Conservation (phyloP, 2,888 invertebrate species). For the Cataglyphis rosenhaueri region DNA sequence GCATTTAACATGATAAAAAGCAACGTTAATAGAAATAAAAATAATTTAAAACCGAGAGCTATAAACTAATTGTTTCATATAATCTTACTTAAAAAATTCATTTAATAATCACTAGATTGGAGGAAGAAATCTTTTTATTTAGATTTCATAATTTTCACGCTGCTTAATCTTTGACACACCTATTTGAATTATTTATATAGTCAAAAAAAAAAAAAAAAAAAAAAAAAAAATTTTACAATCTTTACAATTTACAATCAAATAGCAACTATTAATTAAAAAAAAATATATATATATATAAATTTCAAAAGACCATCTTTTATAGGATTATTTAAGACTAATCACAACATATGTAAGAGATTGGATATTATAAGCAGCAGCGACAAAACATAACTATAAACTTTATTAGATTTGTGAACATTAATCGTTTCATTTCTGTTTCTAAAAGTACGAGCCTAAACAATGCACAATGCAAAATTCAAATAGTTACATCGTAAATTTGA, state of each 20-base stretch:
- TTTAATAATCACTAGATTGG: background rate
- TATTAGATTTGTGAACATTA: background rate
- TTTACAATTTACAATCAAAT: background rate
- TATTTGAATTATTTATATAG: conserved; percentile 15
- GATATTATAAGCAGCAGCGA: background rate
- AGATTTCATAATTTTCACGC: background rate
- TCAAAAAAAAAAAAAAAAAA: background rate
- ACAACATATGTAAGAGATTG: background rate
- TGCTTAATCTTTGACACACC: background rate
- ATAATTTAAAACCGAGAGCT: background rate
- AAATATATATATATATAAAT: background rate
- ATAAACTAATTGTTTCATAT: background rate
- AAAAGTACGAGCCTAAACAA: background rate
- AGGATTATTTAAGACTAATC: background rate
- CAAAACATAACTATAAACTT: background rate
- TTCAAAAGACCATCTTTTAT: background rate
- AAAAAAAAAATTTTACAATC: background rate
- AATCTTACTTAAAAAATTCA: background rate
- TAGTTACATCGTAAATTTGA: conserved; percentile 26
- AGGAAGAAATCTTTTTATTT: background rate
- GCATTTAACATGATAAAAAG: background rate
- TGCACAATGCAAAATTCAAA: conserved; percentile 5
- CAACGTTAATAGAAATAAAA: background rate
- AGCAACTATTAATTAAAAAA: background rate
- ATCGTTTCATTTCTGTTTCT: conserved; percentile 10